phyloP scores from a whole-genome alignment of 2,888 invertebrate genomes.

The Lepas anatifera region DNA sequence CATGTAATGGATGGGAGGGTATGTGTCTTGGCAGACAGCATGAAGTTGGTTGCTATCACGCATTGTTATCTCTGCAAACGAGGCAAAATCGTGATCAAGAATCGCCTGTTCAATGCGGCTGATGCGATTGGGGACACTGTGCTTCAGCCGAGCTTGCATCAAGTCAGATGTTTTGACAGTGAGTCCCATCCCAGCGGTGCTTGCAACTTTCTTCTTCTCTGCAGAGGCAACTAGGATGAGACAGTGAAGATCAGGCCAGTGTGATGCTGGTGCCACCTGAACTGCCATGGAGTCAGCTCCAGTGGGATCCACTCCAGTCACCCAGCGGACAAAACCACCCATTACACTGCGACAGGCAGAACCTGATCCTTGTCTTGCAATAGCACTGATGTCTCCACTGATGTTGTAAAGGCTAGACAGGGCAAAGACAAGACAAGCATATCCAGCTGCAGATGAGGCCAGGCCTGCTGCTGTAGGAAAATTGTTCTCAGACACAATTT shows the following conservation, averaged over 20 bases:
- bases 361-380: constrained; percentile 77
- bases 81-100: constrained; percentile 54
- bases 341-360: constrained; percentile 90
- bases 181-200: constrained; percentile 78
- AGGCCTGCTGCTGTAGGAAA: constrained; percentile 98
- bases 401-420: constrained; percentile 60
- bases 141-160: constrained; percentile 55
- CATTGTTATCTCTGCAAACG: constrained; percentile 90
- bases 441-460: constrained; percentile 96
- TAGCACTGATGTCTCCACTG: constrained; percentile 54
- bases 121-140: constrained; percentile 60
- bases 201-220: constrained; percentile 65
- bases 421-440: constrained; percentile 78
- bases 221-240: constrained; percentile 82
- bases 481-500: constrained; percentile 82
- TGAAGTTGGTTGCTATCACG: constrained; percentile 96
- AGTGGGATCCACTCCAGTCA: constrained; percentile 48
- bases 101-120: constrained; percentile 50
- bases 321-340: constrained; percentile 94
- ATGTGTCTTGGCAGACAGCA: constrained; percentile 82
- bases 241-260: constrained; percentile 86
- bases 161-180: constrained; percentile 69
- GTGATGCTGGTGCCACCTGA: constrained; percentile 48
- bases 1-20: constrained; percentile 87
- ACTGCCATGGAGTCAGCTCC: constrained; percentile 65